Evolutionary conservation across 2,888 invertebrate genomes (phyloP), one percentile per base, ranked within the genome.

Genomic region (Synanthedon andrenaeformis): DNA sequence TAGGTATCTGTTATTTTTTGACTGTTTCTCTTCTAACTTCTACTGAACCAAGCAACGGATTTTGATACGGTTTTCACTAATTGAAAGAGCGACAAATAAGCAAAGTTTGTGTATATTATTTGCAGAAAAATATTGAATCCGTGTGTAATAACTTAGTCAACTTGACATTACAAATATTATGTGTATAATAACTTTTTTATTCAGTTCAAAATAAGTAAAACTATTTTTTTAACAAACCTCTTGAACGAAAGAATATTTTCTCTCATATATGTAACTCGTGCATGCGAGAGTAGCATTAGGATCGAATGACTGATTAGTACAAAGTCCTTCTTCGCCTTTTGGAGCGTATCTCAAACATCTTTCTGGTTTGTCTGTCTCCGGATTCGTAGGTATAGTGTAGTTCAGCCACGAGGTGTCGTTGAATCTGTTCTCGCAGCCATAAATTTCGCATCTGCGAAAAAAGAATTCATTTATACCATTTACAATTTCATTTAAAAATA

Each of bases 351-450:
- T 68, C 5, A 41, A 41, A 58, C 86, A 86, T 1, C 69, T 62
- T 4, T 75, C 72, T 1, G 61, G 70, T 14, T 64, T 64, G 4
- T 64, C 55, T 4, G 59, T 69, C 10, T 75, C 64, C 0, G 54
- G 35, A 59, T 82, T 66, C 1, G 57, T 67, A 0, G 87, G 87
- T 58, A 86, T 77, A 0, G 85, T 75, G 59, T 78, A 76, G 6
- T 76, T 56, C 1, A 77, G 57, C 87, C 87, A 87, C 1, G 85
- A 85, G 0, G 86, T 83, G 58, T 86, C 82, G 62, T 82, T 85
- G 67, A 79, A 79, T 45, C 72, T 72, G 17, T 76, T 71, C 56
- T 87, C 86, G 55, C 86, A 86, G 35, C 79, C 85, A 5, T 74
- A 57, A 2, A 85, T 69, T 60, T 79, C 73, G 55, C 86, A 87